phyloP scores from a whole-genome alignment of 1,140 invertebrate genomes.

The Drosophila tristis region DNA sequence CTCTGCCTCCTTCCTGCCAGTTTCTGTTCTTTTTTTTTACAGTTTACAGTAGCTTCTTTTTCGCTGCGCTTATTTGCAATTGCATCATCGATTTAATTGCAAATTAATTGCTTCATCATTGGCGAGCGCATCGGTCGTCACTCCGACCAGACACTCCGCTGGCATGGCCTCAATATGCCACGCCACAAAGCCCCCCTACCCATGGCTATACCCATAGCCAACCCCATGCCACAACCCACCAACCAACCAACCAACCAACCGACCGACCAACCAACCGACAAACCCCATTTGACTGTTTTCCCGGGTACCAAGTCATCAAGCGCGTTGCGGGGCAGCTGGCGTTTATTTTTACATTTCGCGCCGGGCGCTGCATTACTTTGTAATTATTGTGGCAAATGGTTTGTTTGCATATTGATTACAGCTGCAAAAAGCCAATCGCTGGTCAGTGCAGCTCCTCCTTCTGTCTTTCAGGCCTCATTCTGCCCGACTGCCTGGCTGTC shows the following conservation, averaged over 20 bases:
- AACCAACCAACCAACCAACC: not conserved
- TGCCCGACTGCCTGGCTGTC: not conserved
- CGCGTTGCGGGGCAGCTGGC: conserved; percentile 62
- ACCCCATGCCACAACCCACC: not conserved
- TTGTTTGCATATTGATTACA: conserved; percentile 82
- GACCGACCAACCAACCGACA: conserved; percentile 4
- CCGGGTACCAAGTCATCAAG: conserved; percentile 55
- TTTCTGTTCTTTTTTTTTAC: conserved; percentile 17
- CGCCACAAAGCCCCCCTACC: conserved; percentile 19
- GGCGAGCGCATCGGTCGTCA: conserved; percentile 58
- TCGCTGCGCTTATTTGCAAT: conserved; percentile 72
- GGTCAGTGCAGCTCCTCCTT: conserved; percentile 7
- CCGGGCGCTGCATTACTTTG: conserved; percentile 73
- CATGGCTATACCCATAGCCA: conserved; percentile 1
- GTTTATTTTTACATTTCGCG: conserved; percentile 77
- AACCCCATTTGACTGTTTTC: conserved; percentile 10
- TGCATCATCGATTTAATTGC: conserved; percentile 82
- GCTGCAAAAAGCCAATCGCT: conserved; percentile 71
- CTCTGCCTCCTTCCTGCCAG: not conserved
- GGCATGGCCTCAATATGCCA: conserved; percentile 56
- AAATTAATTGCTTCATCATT: conserved; percentile 84
- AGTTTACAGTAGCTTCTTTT: conserved; percentile 60
- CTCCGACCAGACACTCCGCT: conserved; percentile 16
- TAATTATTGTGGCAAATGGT: conserved; percentile 81
- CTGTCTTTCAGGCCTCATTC: conserved; percentile 1